Evolutionary conservation across 2,797 vertebrate genomes (phyloP).

Genomic region (Sebastes kiyomatsui): DNA sequence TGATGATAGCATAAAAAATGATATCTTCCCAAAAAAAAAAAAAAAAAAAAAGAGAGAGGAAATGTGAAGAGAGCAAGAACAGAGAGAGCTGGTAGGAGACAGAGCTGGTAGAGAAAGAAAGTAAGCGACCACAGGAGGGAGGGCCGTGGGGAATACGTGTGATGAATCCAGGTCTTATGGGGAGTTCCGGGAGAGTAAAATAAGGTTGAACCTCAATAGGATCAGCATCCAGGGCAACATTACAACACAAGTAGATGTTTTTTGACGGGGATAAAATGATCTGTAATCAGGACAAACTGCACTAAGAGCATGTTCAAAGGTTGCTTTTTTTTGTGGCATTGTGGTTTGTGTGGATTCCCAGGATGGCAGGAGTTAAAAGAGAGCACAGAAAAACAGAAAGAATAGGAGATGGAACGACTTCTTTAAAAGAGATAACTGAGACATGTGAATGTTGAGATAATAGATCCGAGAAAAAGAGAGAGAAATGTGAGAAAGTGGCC

Average conservation of each 20-base stretch:
- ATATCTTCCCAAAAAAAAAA: constrained; percentile 44
- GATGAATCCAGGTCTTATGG: constrained; percentile 75
- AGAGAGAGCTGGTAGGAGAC: constrained; percentile 42
- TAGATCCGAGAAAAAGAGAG: constrained; percentile 18
- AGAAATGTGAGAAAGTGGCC: constrained; percentile 7
- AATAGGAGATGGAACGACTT: constrained; percentile 15
- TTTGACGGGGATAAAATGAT: constrained; percentile 70
- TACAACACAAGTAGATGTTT: constrained; percentile 55
- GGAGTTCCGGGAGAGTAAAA: constrained; percentile 70
- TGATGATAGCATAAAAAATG: constrained; percentile 70
- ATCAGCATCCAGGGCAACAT: constrained; percentile 76
- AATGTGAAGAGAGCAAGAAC: constrained; percentile 39
- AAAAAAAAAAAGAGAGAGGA: not conserved
- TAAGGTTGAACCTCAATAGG: constrained; percentile 74
- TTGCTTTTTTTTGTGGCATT: constrained; percentile 55
- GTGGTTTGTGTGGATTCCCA: constrained; percentile 75
- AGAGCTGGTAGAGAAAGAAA: constrained; percentile 2
- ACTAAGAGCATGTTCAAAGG: constrained; percentile 85
- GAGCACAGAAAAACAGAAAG: constrained; percentile 14
- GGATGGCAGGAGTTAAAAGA: constrained; percentile 66
- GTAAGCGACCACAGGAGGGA: constrained; percentile 23
- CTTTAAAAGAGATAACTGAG: constrained; percentile 2
- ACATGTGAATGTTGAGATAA: not conserved
- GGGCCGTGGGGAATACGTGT: constrained; percentile 52
- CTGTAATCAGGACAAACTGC: constrained; percentile 80